Percentiles rank a stretch among this genome's conserved stretches.
phyloP scores from a whole-genome alignment of 2,797 vertebrate species.

The Balearica regulorum region DNA sequence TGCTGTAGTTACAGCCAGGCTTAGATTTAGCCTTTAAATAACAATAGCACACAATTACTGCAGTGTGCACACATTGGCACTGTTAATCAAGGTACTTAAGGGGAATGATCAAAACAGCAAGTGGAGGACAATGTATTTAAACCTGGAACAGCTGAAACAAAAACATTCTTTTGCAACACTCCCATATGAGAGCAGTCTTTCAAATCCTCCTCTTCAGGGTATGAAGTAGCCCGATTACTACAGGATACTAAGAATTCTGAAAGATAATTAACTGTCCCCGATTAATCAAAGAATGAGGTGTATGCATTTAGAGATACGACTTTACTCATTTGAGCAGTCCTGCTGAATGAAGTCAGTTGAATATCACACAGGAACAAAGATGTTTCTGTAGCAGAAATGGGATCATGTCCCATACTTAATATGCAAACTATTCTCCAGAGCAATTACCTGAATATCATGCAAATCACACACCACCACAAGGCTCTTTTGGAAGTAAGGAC shows the following conservation, averaged over 20 bases:
- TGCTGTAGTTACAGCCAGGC: conserved; percentile 60
- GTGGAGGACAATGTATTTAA: neutral
- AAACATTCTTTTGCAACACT: neutral
- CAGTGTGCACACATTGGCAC: conserved; percentile 16
- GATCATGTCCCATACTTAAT: conserved; percentile 17
- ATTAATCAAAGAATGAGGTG: conserved; percentile 46
- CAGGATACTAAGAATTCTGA: neutral
- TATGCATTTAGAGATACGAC: neutral
- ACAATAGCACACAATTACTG: conserved; percentile 42
- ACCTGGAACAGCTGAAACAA: neutral
- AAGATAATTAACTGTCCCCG: conserved; percentile 44
- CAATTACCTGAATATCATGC: neutral
- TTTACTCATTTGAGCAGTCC: neutral
- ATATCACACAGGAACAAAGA: conserved; percentile 13
- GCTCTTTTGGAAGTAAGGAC: neutral
- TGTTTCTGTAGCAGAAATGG: conserved; percentile 7
- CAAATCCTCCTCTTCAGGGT: neutral
- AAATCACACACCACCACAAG: neutral
- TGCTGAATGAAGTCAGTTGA: conserved; percentile 16
- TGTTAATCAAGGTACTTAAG: neutral
- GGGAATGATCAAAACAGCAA: neutral
- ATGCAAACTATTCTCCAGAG: neutral
- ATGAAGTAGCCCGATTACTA: neutral
- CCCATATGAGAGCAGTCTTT: neutral
- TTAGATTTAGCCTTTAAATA: conserved; percentile 61